Evolutionary conservation across 2,797 vertebrate genomes (phyloP), one percentile per base, ranked within the genome.

Genomic region (Momotus momota): DNA sequence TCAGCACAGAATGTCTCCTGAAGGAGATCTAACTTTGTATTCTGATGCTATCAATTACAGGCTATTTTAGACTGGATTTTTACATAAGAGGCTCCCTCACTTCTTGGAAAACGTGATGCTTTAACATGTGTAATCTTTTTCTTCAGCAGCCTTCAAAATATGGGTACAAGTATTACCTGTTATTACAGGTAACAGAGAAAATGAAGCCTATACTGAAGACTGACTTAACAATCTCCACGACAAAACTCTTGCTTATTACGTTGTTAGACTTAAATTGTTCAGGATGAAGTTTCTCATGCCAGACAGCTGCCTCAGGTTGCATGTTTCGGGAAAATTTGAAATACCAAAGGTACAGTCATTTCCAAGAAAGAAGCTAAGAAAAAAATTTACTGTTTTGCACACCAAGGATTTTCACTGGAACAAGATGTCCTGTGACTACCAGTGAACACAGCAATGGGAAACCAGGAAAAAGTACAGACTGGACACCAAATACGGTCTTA

Each of bases 241-340:
- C 31, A 84, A 86, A 83, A 73, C 4, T 41, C 41, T 82, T 81
- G 6, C 72, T 83, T 77, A 73, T 81, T 93, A 85, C 58, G 64
- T 45, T 73, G 46, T 88, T 93, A 90, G 43, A 51, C 26, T 83
- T 93, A 70, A 82, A 66, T 22, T 78, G 25, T 88, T 94, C 77
- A 81, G 87, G 40, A 70, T 84, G 55, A 88, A 91, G 13, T 86
- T 90, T 75, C 35, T 79, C 51, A 41, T 90, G 70, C 35, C 73
- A 91, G 82, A 83, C 60, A 86, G 12, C 35, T 88, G 58, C 31
- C n/a, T 82, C 27, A 31, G 9, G 20, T 83, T 85, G 35, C 18
- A 10, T 54, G 27, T 54, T 88, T 88, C 40, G 29, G 10, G 46
- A 78, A 91, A 71, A 65, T 62, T 75, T 94, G 57, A 45, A n/a